These are phyloP conservation scores for Melanotaenia trifasciata DNA, from an alignment of 2,797 vertebrate genomes.

Conservation along the genomic window DNA sequence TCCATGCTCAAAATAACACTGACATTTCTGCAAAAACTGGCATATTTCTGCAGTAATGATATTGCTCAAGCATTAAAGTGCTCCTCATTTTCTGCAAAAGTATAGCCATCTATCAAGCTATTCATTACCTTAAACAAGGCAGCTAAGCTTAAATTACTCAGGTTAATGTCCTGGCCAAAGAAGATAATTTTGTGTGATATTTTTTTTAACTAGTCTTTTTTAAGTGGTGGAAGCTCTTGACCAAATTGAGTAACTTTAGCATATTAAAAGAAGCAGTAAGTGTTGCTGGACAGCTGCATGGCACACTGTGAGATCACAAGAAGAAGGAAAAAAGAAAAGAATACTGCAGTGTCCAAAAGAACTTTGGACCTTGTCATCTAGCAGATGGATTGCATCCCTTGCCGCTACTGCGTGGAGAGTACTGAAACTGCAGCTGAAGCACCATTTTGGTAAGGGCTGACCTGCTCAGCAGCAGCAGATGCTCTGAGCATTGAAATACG, in stretches of 20 bases:
- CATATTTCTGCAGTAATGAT: not conserved
- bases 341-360: conserved; percentile 18
- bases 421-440: conserved; percentile 39
- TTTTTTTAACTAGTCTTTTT: conserved; percentile 9
- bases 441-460: conserved; percentile 24
- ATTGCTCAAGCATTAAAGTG: conserved; percentile 17
- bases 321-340: not conserved
- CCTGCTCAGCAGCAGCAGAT: not conserved
- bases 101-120: conserved; percentile 23
- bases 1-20: not conserved
- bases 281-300: conserved; percentile 1
- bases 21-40: not conserved
- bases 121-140: conserved; percentile 25
- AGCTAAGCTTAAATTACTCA: conserved; percentile 21
- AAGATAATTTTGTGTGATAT: conserved; percentile 9
- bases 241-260: conserved; percentile 24
- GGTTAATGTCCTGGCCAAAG: not conserved
- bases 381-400: conserved; percentile 42
- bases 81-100: not conserved
- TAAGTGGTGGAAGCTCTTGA: conserved; percentile 19
- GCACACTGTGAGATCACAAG: not conserved
- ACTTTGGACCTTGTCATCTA: conserved; percentile 35
- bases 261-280: conserved; percentile 2
- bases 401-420: conserved; percentile 5
- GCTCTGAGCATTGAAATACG: conserved; percentile 28